These are phyloP conservation scores for Ceratosolen fusciceps DNA, from an alignment of 1,140 invertebrate species.

Conservation along the genomic window DNA sequence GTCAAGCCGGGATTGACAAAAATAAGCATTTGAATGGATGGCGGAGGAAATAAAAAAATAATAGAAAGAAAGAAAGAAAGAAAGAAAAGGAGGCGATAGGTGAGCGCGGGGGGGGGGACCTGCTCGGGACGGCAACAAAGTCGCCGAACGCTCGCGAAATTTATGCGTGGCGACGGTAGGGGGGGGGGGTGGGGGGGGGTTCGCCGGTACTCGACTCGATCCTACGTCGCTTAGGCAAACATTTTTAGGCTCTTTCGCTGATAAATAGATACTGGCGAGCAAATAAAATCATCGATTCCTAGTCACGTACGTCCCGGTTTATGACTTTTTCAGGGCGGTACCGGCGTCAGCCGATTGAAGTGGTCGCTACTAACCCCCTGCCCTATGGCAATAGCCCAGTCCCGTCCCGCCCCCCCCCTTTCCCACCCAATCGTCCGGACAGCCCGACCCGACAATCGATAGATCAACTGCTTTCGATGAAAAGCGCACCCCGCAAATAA, in stretches of 20 bases:
- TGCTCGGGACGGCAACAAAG: slow-evolving; percentile 14
- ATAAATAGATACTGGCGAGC: not conserved
- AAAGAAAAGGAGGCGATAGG: slow-evolving; percentile 23
- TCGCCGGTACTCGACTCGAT: not conserved
- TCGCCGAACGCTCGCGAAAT: slow-evolving; percentile 48
- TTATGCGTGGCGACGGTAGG: slow-evolving; percentile 51
- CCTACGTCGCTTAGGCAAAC: not conserved
- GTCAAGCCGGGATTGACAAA: slow-evolving; percentile 58
- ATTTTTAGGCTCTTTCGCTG: not conserved
- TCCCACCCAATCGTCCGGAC: not conserved
- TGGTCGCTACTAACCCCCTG: not conserved
- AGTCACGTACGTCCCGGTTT: not conserved
- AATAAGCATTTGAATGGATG: slow-evolving; percentile 46
- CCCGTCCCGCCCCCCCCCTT: too few relatives aligned
- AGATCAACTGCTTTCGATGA: not conserved
- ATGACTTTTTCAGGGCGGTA: not conserved
- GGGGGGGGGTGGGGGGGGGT: not conserved
- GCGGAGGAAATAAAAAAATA: too few relatives aligned
- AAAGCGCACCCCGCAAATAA: too few relatives aligned
- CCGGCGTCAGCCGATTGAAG: not conserved
- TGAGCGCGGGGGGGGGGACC: not conserved
- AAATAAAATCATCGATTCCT: slow-evolving; percentile 9
- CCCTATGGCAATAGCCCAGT: too few relatives aligned
- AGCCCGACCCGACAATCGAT: not conserved
- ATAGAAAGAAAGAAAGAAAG: too few relatives aligned